Percentiles rank a stretch among this genome's conserved stretches.
phyloP scores from a whole-genome alignment of 2,888 invertebrate species.

The Epinotia brunnichana region DNA sequence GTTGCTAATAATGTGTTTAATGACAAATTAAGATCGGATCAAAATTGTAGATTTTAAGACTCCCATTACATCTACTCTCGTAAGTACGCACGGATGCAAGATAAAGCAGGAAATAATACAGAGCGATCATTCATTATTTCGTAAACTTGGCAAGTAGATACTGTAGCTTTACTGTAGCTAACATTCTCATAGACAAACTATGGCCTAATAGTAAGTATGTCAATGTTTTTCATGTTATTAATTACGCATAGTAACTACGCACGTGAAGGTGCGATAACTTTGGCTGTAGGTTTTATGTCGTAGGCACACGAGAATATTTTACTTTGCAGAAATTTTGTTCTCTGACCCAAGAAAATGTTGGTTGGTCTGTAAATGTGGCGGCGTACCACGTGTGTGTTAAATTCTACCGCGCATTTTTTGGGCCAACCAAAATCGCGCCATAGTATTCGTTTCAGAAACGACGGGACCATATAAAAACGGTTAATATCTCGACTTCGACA shows the following conservation, averaged over 20 bases:
- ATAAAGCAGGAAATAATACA: background rate
- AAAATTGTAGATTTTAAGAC: background rate
- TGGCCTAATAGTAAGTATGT: too few relatives aligned
- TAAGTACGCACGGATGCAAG: background rate
- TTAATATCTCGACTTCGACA: slow-evolving; percentile 23
- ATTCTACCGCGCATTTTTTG: background rate
- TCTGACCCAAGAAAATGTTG: background rate
- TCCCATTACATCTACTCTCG: background rate
- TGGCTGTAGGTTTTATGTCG: too few relatives aligned
- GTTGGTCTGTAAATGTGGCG: background rate
- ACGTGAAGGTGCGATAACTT: too few relatives aligned
- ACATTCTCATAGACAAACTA: too few relatives aligned
- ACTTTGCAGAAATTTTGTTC: too few relatives aligned
- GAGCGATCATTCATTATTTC: too few relatives aligned
- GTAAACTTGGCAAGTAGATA: too few relatives aligned
- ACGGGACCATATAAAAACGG: slow-evolving; percentile 5
- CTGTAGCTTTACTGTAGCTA: too few relatives aligned
- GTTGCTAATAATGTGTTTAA: background rate
- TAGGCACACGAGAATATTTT: too few relatives aligned
- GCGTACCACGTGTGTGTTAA: background rate
- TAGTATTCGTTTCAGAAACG: slow-evolving; percentile 22
- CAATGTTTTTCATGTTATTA: too few relatives aligned
- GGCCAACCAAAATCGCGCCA: background rate
- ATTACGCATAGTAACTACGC: too few relatives aligned
- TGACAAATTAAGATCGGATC: background rate